Base-by-base conservation (phyloP, 2,888 invertebrate genomes). In the Lithophane leautieri region DNA sequence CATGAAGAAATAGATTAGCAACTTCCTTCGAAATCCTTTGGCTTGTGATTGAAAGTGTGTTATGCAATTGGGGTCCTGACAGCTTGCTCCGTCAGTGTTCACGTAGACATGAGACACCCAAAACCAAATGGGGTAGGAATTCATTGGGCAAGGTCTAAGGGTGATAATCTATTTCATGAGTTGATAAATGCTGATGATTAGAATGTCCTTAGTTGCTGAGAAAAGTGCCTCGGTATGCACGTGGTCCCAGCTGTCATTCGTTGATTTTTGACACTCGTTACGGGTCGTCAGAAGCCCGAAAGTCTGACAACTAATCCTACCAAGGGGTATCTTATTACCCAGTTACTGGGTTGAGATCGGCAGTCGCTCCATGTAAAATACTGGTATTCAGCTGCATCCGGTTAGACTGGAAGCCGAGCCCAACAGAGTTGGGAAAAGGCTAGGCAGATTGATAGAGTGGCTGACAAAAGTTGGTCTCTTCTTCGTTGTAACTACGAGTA, bases 401-500 rank as follows among this genome's bases (percentile, higher is more conserved):
- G 34, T 34, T 34, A 34, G 34, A 34, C 34, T 34, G 34, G 34
- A 34, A 34, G 34, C 34, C 34, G 34, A 34, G 6, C 34, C 6
- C 34, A 6, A 34, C 4, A 34, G 4, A 34, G 34, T 34, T 34
- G 34, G 6, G 34, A 34, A 6, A 34, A 34, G 34, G 34, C 34
- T 34, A 34, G 34, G 34, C 34, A 34, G 6, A 34, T 34, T 34
- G 34, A 34, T 34, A 0, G 34, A 56, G n/a, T 34, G 73, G 0
- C 4, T 28, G 9, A 25, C 3, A 78, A 66, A 67, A 67, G 44
- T 12, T 67, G 34, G 6, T 25, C n/a, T n/a, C 4, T 52, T 76
- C 73, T 52, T 76, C 73, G 16, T 16, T 14, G 9, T 28, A 14
- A n/a, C 9, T 25, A 50, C 47, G 7, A n/a, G n/a, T n/a, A n/a